A percentile compares a stretch with the other conserved stretches of the same genome.
Conservation (phyloP, 2,113 vertebrate species). For the Indicator maculatus region DNA sequence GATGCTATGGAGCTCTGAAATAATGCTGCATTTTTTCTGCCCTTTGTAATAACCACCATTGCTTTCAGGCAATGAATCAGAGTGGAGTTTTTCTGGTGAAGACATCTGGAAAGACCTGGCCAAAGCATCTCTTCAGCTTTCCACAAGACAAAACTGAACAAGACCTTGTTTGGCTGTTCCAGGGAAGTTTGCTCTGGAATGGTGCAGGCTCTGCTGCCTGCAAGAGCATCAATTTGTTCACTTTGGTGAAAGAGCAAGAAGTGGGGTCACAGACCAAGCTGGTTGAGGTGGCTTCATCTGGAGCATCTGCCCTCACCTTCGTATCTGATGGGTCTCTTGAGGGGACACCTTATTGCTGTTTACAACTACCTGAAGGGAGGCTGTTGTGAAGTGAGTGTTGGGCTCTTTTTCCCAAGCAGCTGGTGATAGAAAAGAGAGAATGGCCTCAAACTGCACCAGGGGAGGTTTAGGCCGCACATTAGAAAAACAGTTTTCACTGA, state of each 20-base stretch:
- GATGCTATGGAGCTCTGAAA: slow-evolving; percentile 21
- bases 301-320: background rate
- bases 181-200: background rate
- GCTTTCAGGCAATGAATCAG: slow-evolving; percentile 31
- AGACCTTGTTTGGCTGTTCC: background rate
- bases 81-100: slow-evolving; percentile 5
- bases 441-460: too few species aligned
- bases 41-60: slow-evolving; percentile 26
- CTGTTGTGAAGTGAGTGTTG: too few species aligned
- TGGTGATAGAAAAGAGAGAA: too few species aligned
- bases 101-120: background rate
- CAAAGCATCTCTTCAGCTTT: background rate
- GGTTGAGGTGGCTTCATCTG: background rate
- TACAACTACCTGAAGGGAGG: too few species aligned
- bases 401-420: too few species aligned
- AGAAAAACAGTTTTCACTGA: too few species aligned
- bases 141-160: background rate
- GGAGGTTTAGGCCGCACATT: too few species aligned
- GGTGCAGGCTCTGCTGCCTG: background rate
- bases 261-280: fast-evolving
- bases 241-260: background rate
- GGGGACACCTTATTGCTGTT: too few species aligned
- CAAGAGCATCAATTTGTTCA: fast-evolving
- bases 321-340: background rate
- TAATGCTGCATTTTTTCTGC: slow-evolving; percentile 17